Conservation (phyloP, 2,888 invertebrate genomes). For the Pomacea canaliculata region DNA sequence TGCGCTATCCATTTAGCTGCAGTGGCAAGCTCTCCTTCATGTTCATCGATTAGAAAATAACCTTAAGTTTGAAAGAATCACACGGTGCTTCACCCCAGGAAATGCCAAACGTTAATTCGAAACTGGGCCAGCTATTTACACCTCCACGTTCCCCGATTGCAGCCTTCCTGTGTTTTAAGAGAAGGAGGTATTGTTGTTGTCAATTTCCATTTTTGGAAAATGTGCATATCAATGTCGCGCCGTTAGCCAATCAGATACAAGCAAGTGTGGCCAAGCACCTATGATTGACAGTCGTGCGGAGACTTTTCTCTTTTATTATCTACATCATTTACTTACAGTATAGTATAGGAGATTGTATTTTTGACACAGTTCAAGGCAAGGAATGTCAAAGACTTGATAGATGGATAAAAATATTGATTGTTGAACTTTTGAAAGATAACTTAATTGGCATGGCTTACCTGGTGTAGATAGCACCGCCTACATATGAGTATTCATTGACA, state of each 20-base stretch:
- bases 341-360: too few species aligned
- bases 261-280: constrained; percentile 9
- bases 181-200: constrained; percentile 29
- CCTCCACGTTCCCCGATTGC: constrained; percentile 13
- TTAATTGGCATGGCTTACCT: too few species aligned
- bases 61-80: not conserved
- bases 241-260: constrained; percentile 15
- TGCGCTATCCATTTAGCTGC: constrained; percentile 14
- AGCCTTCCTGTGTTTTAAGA: constrained; percentile 17
- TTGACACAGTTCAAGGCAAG: too few species aligned
- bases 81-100: constrained; percentile 1
- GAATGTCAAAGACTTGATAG: too few species aligned
- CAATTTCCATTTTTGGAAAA: constrained; percentile 30
- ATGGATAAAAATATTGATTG: too few species aligned
- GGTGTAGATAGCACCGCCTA: not conserved
- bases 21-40: not conserved
- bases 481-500: constrained; percentile 3
- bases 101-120: constrained; percentile 15
- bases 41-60: not conserved
- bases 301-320: not conserved
- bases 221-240: constrained; percentile 22
- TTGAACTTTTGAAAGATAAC: too few species aligned
- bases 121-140: constrained; percentile 20
- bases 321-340: too few species aligned
- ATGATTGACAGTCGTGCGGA: constrained; percentile 3